Evolutionary conservation across 30 jellyfish, hydroid and myxozoan genomes (phyloP), one percentile per base, ranked within the genome.

Genomic region (Aurelia aurita complex sp. Pacific): DNA sequence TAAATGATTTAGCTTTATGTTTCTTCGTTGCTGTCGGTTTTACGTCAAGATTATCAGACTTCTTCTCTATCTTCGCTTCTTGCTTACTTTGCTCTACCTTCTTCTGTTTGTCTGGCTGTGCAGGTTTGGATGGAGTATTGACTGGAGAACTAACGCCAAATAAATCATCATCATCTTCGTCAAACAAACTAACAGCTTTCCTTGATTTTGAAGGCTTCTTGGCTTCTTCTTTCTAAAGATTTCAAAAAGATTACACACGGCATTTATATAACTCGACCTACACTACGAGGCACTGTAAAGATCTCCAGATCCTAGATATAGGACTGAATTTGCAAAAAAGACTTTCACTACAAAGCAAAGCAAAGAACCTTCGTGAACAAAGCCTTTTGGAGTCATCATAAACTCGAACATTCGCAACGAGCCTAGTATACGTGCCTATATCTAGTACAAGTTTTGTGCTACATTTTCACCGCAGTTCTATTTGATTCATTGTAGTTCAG

Each of bases 81-180:
- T 34, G 18, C 54, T 18, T 38, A 0, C 77, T 69, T 43, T 46
- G 36, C 11, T 64, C 79, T 10, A 43, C 17, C 8, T 67, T 19
- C 51, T 77, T 82, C 65, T 67, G 17, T 3, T 75, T 79, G 1
- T 15, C 71, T 18, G 43, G 73, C 51, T 64, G 29, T 54, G 76
- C 29, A 69, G 75, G 40, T 61, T 83, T 75, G 10, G 87, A 61
- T 16, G 59, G 16, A 16, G 79, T 32, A 62, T 66, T 55, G 78
- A 34, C 67, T 13, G 85, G 67, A 1, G 60, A 42, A 23, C 3
- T 61, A 23, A 9, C 13, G 15, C 86, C 89, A 74, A 79, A 82
- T 52, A 85, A 51, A 43, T 94, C 96, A 51, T 81, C 87, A 0
- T 81, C 93, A 40, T 81, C 92, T 16, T 89, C 97, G 70, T 80